Percentiles rank a stretch among this genome's conserved stretches.
These are phyloP conservation scores for Drosophila mimetica DNA, from an alignment of 2,888 invertebrate species.

Conservation along the genomic window DNA sequence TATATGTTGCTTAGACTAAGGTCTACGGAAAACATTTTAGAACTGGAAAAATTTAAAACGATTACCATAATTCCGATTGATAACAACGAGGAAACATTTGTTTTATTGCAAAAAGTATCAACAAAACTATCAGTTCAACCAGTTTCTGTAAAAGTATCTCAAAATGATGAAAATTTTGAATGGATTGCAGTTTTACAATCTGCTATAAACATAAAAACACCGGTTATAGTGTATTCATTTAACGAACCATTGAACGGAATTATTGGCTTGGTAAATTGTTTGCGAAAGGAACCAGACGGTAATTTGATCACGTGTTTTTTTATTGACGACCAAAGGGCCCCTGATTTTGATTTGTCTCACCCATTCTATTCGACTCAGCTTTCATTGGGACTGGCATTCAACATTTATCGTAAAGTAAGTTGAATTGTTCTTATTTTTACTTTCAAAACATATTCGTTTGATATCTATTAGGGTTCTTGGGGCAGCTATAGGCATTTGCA, in stretches of 20 bases:
- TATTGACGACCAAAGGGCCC: slow-evolving; percentile 87
- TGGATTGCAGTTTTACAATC: slow-evolving; percentile 81
- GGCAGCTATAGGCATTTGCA: slow-evolving; percentile 94
- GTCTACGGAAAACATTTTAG: slow-evolving; percentile 85
- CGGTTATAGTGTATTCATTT: slow-evolving; percentile 88
- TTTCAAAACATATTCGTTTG: not conserved
- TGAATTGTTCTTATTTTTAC: slow-evolving; percentile 24
- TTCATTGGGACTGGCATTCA: slow-evolving; percentile 90
- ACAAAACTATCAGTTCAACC: slow-evolving; percentile 61
- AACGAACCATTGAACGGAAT: slow-evolving; percentile 90
- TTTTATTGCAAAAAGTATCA: slow-evolving; percentile 77
- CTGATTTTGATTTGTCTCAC: slow-evolving; percentile 87
- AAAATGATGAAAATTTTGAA: slow-evolving; percentile 68
- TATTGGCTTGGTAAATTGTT: slow-evolving; percentile 94
- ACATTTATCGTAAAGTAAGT: slow-evolving; percentile 88
- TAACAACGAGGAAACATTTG: slow-evolving; percentile 75
- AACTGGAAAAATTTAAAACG: slow-evolving; percentile 67
- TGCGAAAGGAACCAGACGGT: slow-evolving; percentile 92
- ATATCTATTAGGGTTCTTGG: slow-evolving; percentile 83
- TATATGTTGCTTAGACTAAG: slow-evolving; percentile 87
- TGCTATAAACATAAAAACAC: slow-evolving; percentile 68
- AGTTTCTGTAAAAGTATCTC: slow-evolving; percentile 71
- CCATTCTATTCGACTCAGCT: slow-evolving; percentile 89
- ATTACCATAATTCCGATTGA: slow-evolving; percentile 77
- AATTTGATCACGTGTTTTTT: slow-evolving; percentile 87